Evolutionary conservation across 2,113 vertebrate species (phyloP), one percentile per base, ranked within the genome.

Genomic region (Dolichotis patagonum): DNA sequence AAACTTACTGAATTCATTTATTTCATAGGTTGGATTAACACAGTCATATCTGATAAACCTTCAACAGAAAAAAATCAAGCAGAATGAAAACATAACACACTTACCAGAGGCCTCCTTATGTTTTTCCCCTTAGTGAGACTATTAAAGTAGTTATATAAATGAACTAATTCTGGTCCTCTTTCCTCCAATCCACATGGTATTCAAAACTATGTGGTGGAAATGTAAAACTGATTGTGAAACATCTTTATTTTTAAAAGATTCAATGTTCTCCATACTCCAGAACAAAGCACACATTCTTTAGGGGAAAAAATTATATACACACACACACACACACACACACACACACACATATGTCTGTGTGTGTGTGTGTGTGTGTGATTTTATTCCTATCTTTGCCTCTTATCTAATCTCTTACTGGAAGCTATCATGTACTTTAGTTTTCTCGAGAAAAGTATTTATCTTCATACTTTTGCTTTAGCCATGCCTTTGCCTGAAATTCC

Each of bases 231-330:
- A 49, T 22, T 2, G 4, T 62, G 35, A 20, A 17, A 6, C 28
- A 17, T 20, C 10, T 62, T 60, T 85, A 46, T 26, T 60, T 43
- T 41, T 22, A 86, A 69, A 88, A 69, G 41, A 24, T 49, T 60
- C 9, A 26, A 5, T 4, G 3, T 41, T 75, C 35, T 11, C 7
- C 22, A 0, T 11, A 30, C 62, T 16, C 4, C 1, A n/a, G n/a
- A 26, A 62, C n/a, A 60, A 60, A 56, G 43, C 19, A 6, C 19
- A 20, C 3, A 7, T 41, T 73, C 20, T 19, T 56, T 19, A 54
- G 35, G 22, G 17, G 58, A 22, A 32, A 19, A 22, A 13, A 19
- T n/a, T 19, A n/a, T 7, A 32, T 32, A 32, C 10, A 52, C 10
- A 52, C 10, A 52, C 9, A 52, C 9, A 52, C 10, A 52, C 10